A percentile compares a stretch with the other conserved stretches of the same genome.
Conservation (phyloP, 2,113 vertebrate species). For the Naja naja region DNA sequence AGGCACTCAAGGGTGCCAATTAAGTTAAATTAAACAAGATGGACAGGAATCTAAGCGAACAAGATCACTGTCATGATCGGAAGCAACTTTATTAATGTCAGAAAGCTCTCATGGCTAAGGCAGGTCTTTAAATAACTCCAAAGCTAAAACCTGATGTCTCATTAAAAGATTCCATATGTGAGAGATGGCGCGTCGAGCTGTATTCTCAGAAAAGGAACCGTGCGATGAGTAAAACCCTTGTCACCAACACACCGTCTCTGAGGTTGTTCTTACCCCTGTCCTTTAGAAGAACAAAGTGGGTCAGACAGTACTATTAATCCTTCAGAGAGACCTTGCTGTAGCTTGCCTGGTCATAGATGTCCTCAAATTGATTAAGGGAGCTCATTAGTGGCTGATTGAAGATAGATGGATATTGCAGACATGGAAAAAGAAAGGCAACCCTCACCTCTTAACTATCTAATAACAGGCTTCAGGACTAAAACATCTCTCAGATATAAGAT, state of each 20-base stretch:
- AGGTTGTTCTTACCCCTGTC: not conserved
- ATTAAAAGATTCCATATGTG: conserved; percentile 41
- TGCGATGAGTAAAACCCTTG: conserved; percentile 53
- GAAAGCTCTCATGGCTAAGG: conserved; percentile 28
- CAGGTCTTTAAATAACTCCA: conserved; percentile 53
- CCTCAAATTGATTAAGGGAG: not conserved
- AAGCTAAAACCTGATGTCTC: conserved; percentile 26
- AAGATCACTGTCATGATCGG: conserved; percentile 30
- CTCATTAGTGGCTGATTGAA: not conserved
- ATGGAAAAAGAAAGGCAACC: not conserved
- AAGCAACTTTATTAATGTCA: conserved; percentile 54
- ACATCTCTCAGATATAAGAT: not conserved
- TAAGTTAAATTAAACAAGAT: conserved; percentile 54
- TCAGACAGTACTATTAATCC: not conserved
- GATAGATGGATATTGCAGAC: not conserved
- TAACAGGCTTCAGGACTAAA: not conserved
- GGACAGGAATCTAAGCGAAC: conserved; percentile 35
- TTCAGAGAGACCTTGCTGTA: not conserved
- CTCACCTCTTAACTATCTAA: not conserved
- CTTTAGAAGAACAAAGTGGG: not conserved
- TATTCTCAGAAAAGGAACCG: conserved; percentile 46
- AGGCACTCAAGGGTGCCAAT: conserved; percentile 37
- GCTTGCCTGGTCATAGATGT: not conserved
- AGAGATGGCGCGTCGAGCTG: conserved; percentile 42
- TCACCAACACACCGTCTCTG: conserved; percentile 48